phyloP scores from a whole-genome alignment of 2,888 invertebrate species.

The Synergus umbraculus region DNA sequence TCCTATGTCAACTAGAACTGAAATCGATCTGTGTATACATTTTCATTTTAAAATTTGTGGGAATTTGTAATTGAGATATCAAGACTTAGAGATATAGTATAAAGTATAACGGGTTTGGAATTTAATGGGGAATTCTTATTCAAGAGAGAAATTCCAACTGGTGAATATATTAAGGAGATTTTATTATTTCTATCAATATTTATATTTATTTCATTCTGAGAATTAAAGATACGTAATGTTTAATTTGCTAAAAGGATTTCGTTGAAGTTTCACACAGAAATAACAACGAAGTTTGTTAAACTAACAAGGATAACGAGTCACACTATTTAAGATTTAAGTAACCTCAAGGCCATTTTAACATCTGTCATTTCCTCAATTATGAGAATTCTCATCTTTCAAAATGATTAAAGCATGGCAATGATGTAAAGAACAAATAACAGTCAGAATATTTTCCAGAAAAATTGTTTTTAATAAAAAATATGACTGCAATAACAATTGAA shows the following conservation, averaged over 20 bases:
- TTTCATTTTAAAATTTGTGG: not conserved
- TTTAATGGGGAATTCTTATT: constrained; percentile 11
- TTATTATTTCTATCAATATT: not conserved
- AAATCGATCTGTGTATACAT: not conserved
- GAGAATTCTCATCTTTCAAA: not conserved
- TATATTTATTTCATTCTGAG: not conserved
- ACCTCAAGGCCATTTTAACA: not conserved
- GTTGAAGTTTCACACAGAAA: not conserved
- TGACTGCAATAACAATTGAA: no score
- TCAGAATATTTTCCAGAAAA: no score
- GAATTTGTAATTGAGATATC: constrained; percentile 1
- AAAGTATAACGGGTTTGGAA: constrained; percentile 3
- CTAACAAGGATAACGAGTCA: not conserved
- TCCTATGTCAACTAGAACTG: not conserved
- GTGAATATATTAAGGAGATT: not conserved
- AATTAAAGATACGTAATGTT: not conserved
- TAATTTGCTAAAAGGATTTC: not conserved
- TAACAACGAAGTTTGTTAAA: not conserved
- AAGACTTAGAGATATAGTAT: not conserved
- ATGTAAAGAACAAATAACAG: not conserved
- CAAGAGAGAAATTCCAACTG: not conserved
- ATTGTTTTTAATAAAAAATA: no score
- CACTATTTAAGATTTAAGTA: not conserved
- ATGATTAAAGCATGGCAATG: not conserved
- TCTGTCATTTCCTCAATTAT: not conserved